Conservation (phyloP, 2,888 invertebrate genomes). For the Eristalinus sepulchralis region DNA sequence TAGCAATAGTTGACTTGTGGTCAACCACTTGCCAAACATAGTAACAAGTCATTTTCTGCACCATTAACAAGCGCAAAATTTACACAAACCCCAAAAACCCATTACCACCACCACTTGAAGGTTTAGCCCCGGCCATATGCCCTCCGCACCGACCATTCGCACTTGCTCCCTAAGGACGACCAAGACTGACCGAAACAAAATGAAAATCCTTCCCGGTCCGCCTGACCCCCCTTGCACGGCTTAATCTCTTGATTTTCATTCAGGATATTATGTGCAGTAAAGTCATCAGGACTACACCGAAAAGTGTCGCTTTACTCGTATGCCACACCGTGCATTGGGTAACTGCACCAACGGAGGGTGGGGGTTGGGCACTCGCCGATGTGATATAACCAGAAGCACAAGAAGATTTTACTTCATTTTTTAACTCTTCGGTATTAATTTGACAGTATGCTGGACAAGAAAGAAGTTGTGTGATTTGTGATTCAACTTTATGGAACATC, state of each 20-base stretch:
- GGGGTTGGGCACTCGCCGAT: not conserved
- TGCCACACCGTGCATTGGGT: constrained; percentile 52
- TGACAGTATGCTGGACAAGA: constrained; percentile 19
- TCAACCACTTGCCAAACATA: constrained; percentile 72
- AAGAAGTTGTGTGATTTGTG: not conserved
- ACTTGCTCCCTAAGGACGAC: not conserved
- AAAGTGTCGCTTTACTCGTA: constrained; percentile 66
- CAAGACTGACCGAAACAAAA: constrained; percentile 28
- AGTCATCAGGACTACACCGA: constrained; percentile 69
- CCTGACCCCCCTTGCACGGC: constrained; percentile 40
- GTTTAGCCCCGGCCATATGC: constrained; percentile 13
- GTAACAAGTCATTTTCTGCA: constrained; percentile 74
- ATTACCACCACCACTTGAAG: constrained; percentile 68
- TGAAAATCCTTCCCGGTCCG: not conserved
- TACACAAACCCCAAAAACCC: constrained; percentile 71
- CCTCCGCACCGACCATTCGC: not conserved
- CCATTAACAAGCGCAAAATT: constrained; percentile 73
- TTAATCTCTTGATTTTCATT: constrained; percentile 71
- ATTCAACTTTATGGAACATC: no score
- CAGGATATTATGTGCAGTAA: constrained; percentile 71
- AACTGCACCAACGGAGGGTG: not conserved
- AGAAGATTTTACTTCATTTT: constrained; percentile 52
- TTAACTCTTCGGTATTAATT: constrained; percentile 5
- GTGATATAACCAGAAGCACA: constrained; percentile 56
- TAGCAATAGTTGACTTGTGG: constrained; percentile 71